Evolutionary conservation across 2,113 vertebrate species (phyloP).

Genomic region (Centropristis striata): DNA sequence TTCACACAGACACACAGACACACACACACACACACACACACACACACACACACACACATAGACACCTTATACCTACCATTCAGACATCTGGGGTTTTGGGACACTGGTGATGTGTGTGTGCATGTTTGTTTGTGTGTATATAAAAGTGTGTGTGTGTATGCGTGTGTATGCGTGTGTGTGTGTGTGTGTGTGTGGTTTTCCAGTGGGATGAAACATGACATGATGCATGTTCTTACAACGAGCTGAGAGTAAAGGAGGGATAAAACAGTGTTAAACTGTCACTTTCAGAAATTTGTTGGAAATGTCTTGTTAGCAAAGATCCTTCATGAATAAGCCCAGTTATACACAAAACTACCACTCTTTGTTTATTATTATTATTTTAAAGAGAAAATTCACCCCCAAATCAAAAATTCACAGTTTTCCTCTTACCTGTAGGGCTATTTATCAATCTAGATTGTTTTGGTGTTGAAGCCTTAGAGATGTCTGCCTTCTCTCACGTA

Average conservation of each 20-base stretch:
- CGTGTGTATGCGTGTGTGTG: constrained; percentile 9
- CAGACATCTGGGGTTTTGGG: constrained; percentile 72
- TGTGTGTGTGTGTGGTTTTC: constrained; percentile 6
- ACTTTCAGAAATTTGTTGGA: neutral
- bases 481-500: too few relatives aligned
- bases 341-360: neutral
- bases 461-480: too few relatives aligned
- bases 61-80: constrained; percentile 88
- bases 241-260: constrained; percentile 1
- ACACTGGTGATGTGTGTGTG: constrained; percentile 33
- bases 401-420: too few relatives aligned
- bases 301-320: neutral
- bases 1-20: constrained; percentile 19
- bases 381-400: too few relatives aligned
- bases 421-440: too few relatives aligned
- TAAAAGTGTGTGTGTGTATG: constrained; percentile 22
- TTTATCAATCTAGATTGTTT: too few relatives aligned
- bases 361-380: neutral
- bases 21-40: constrained; percentile 18
- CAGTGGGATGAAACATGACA: neutral
- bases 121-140: constrained; percentile 16
- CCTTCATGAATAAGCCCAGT: neutral
- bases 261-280: constrained; percentile 5
- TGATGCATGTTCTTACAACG: neutral
- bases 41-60: constrained; percentile 15